Conservation (phyloP, 2,113 vertebrate species). For the Nothocercus nigrocapillus region DNA sequence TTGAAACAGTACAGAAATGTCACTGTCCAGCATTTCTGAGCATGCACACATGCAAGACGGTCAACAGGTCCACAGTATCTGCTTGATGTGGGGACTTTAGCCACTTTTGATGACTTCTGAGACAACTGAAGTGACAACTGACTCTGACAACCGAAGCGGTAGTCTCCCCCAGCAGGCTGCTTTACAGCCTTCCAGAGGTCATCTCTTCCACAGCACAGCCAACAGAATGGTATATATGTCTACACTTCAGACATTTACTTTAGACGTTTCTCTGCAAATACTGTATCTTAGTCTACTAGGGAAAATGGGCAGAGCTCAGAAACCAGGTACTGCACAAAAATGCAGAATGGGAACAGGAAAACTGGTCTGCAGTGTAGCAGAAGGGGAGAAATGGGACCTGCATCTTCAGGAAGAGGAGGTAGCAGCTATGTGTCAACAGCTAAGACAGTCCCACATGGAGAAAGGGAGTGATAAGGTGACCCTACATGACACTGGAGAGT, state of each 20-base stretch:
- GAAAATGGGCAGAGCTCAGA: background rate
- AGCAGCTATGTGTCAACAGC: rapidly evolving
- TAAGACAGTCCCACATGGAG: background rate
- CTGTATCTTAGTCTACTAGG: background rate
- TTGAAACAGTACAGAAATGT: background rate
- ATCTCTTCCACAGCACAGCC: background rate
- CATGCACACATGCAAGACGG: background rate
- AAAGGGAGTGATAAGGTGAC: background rate
- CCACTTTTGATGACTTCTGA: background rate
- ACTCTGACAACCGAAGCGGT: background rate
- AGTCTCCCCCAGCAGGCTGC: background rate
- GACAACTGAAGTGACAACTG: background rate
- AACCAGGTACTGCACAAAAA: background rate
- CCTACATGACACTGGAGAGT: background rate
- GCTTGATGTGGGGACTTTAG: background rate
- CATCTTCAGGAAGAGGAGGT: background rate
- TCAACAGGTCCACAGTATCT: background rate
- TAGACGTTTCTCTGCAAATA: background rate
- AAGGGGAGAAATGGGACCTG: background rate
- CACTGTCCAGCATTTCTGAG: background rate
- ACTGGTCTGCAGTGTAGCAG: rapidly evolving
- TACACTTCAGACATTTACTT: background rate
- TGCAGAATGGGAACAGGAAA: background rate
- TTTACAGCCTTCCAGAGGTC: background rate
- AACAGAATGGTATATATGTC: rapidly evolving